Evolutionary conservation across 1,140 invertebrate genomes (phyloP), one percentile per base, ranked within the genome.

Genomic region (Meloidogyne hapla): DNA sequence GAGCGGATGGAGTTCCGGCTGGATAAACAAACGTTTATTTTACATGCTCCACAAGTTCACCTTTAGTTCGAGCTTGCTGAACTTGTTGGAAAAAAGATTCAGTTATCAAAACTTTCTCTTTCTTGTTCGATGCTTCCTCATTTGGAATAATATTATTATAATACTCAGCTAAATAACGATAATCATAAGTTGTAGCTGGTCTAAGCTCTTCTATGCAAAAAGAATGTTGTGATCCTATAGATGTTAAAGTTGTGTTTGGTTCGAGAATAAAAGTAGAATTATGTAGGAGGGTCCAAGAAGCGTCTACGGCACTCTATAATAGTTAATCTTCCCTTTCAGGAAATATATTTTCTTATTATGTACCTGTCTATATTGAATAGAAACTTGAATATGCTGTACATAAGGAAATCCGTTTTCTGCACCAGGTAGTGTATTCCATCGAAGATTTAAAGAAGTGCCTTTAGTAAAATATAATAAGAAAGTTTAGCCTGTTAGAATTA

Each of bases 131-230:
- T n/a, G 66, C 23, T 10, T 25, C 8, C 1, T 45, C 48, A 56
- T 56, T 56, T 18, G 28, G 69, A 1, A 74, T 64, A 67, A 78
- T 82, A 23, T 75, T 77, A 21, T 75, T 82, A 10, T 72, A 48
- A 75, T 86, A 86, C 28, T 72, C 71, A 10, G 85, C 85, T 18
- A 83, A 77, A 74, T 84, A 86, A 15, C 85, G 76, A 71, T 80
- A 87, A 66, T 86, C 85, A 71, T 86, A 86, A 5, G 81, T 74
- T n/a, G 84, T 86, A 15, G 84, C 84, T 5, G 85, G 81, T 12
- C 79, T 68, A 18, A 86, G 77, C 13, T 76, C 75, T 21, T 72
- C 79, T 64, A 86, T 81, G 1, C 64, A 69, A 21, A 87, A n/a
- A 23, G 68, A 40, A 23, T 80, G 65, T 42, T 42, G 21, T 33